Evolutionary conservation across 2,797 vertebrate species (phyloP).

Genomic region (Columba guinea): DNA sequence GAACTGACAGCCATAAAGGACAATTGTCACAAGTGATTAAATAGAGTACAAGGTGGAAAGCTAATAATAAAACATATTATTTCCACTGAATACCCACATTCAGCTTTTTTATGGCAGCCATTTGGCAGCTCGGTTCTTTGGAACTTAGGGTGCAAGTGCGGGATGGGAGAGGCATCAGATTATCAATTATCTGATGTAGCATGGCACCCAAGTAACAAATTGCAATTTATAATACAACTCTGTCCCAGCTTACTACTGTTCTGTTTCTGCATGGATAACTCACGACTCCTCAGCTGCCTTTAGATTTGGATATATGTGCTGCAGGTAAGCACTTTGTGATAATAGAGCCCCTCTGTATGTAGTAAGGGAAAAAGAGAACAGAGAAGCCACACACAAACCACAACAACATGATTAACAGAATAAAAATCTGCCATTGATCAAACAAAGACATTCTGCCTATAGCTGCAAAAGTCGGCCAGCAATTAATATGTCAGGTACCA

Average conservation of each 20-base stretch:
- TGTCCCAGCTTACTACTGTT: constrained; percentile 3
- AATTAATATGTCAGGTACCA: not conserved
- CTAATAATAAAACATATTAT: not conserved
- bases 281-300: not conserved
- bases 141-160: not conserved
- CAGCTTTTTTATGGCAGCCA: not conserved
- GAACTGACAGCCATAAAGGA: not conserved
- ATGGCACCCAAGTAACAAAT: not conserved
- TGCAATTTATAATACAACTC: not conserved
- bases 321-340: not conserved
- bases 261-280: not conserved
- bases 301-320: not conserved
- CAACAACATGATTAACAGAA: not conserved
- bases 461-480: not conserved
- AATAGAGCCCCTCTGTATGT: not conserved
- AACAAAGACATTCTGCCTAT: not conserved
- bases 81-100: not conserved
- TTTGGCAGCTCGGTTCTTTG: not conserved
- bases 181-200: constrained; percentile 1
- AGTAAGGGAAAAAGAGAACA: not conserved
- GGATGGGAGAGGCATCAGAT: not conserved
- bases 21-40: not conserved
- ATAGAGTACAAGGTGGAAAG: not conserved
- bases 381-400: not conserved
- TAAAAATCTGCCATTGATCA: not conserved